Base-by-base conservation (phyloP, 2,888 invertebrate species). In the Lepidocyrtinus sp. region DNA sequence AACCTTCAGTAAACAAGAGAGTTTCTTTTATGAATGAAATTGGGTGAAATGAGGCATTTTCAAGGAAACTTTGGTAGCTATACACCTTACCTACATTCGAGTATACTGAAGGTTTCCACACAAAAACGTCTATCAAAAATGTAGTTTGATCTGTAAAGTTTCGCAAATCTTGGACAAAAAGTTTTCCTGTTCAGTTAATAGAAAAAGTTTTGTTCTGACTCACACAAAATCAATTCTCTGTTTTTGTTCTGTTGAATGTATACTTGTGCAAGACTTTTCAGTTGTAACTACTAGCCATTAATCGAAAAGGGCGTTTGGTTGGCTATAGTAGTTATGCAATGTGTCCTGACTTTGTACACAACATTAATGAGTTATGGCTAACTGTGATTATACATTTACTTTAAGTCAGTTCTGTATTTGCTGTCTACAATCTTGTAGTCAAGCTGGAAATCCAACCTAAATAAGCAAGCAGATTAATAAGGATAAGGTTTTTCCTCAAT, bases 241-340 rank as follows among this genome's bases (percentile, higher is more conserved):
- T n/a, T n/a, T n/a, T n/a, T n/a, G n/a, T n/a, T n/a, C n/a, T n/a
- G n/a, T n/a, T n/a, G n/a, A n/a, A n/a, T n/a, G n/a, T n/a, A n/a
- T n/a, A n/a, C n/a, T n/a, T n/a, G n/a, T n/a, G n/a, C n/a, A n/a
- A n/a, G n/a, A n/a, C n/a, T n/a, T n/a, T n/a, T n/a, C n/a, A n/a
- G n/a, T n/a, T n/a, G n/a, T n/a, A n/a, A n/a, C n/a, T n/a, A n/a
- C n/a, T n/a, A n/a, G n/a, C n/a, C n/a, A n/a, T n/a, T n/a, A n/a
- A n/a, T n/a, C n/a, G n/a, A n/a, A n/a, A 5, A n/a, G 55, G 55
- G 59, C 21, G 59, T 2, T 22, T 59, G 59, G 59, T 5, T 59
- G 59, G 7, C 59, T 21, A 59, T 9, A 59, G n/a, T n/a, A 59
- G 22, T 59, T 59, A 59, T 22, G 59, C 59, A 59, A 59, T 12